phyloP scores from a whole-genome alignment of 2,888 invertebrate species.

The Tethea ocularis region DNA sequence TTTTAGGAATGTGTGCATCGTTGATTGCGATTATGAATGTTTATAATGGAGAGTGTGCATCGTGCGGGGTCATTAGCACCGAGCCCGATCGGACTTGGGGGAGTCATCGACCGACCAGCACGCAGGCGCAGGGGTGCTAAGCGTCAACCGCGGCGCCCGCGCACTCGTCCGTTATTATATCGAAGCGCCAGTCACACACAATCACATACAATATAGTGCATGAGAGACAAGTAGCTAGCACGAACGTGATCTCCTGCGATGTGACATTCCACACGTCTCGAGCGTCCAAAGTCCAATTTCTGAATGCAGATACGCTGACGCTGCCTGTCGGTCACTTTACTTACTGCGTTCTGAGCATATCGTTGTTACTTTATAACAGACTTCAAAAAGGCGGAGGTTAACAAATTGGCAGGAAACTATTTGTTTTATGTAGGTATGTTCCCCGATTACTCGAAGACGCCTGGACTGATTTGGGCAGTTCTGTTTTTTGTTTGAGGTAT shows the following conservation, averaged over 20 bases:
- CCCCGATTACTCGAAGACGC: no score
- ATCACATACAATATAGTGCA: slow-evolving; percentile 7
- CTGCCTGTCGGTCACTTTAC: not conserved
- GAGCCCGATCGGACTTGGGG: slow-evolving; percentile 45
- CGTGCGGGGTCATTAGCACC: slow-evolving; percentile 67
- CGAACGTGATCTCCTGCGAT: not conserved
- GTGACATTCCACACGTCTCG: slow-evolving; percentile 15
- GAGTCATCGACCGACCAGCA: slow-evolving; percentile 74
- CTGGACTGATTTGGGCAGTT: no score
- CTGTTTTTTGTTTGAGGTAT: no score
- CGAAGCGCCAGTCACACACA: slow-evolving; percentile 7
- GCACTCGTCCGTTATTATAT: slow-evolving; percentile 27
- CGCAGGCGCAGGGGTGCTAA: slow-evolving; percentile 51
- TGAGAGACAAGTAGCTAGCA: not conserved
- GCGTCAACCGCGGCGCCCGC: slow-evolving; percentile 40
- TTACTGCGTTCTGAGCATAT: not conserved
- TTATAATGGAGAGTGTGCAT: slow-evolving; percentile 51
- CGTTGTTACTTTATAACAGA: not conserved
- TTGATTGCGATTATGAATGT: slow-evolving; percentile 55
- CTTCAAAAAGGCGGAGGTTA: no score
- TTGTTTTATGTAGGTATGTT: no score
- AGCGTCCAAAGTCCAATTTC: slow-evolving; percentile 6
- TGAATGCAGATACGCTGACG: not conserved
- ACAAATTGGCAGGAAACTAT: no score
- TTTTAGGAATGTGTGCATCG: slow-evolving; percentile 37